Conservation (phyloP, 2,888 invertebrate species). For the Andrena marginata region DNA sequence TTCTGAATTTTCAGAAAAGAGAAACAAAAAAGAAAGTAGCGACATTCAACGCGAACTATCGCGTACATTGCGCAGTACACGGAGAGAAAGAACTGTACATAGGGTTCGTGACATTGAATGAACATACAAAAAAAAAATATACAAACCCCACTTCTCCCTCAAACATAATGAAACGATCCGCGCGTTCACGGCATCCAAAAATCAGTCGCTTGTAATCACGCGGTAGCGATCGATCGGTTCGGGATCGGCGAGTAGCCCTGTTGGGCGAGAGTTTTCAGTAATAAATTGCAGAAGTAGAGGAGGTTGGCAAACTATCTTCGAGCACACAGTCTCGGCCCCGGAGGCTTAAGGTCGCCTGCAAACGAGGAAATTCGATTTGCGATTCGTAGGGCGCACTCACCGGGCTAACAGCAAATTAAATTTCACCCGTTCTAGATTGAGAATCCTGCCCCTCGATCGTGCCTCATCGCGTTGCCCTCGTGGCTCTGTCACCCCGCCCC, state of each 20-base stretch:
- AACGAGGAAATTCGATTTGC: slow-evolving; percentile 63
- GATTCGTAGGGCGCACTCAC: slow-evolving; percentile 44
- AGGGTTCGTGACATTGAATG: no score
- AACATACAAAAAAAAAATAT: no score
- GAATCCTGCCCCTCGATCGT: slow-evolving; percentile 39
- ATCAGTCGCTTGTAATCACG: not conserved
- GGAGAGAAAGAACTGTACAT: no score
- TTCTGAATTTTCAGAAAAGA: no score
- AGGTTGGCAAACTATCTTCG: slow-evolving; percentile 6
- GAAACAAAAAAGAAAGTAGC: no score
- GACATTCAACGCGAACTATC: no score
- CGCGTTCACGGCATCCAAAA: no score
- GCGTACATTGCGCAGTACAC: no score
- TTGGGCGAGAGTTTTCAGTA: slow-evolving; percentile 10
- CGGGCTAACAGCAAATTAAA: slow-evolving; percentile 56
- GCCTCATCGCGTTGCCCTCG: slow-evolving; percentile 3
- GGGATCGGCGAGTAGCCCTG: not conserved
- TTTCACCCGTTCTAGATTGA: slow-evolving; percentile 48
- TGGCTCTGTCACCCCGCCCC: slow-evolving; percentile 10
- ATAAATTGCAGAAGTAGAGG: slow-evolving; percentile 20
- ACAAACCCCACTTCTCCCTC: no score
- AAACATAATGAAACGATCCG: no score
- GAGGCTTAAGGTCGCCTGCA: slow-evolving; percentile 36
- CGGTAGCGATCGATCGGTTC: not conserved
- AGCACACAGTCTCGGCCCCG: not conserved